Evolutionary conservation across 1,140 invertebrate genomes (phyloP), one percentile per base, ranked within the genome.

Genomic region (Bombus confusus): DNA sequence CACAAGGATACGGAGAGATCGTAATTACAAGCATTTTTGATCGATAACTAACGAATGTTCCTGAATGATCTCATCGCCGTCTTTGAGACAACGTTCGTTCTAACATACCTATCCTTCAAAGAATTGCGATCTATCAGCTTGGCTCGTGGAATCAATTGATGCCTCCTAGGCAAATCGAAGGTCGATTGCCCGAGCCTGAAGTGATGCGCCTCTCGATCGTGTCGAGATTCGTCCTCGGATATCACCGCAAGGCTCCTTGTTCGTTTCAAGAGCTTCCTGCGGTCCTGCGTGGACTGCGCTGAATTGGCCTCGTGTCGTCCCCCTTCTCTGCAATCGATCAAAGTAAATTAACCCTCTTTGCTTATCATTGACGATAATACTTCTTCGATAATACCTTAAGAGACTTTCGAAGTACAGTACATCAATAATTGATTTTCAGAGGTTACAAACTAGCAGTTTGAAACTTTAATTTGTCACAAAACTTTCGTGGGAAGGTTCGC

Each of bases 201-300:
- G 82, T 92, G 89, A 73, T 77, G 80, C 18, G 80, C 74, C 34
- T 92, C 90, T 69, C 90, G 91, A 69, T 92, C 89, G 86, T 91
- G 92, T 22, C 93, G 96, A 92, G 96, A 97, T 75, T 97, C 96
- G 93, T 97, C 97, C 93, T 97, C 97, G 91, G 97, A 96, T 92
- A 97, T 97, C 68, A 97, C 96, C 69, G 97, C 97, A 89, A 97
- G 96, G 91, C 97, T 97, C 88, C 96, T 95, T 86, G 97, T 97
- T 68, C 97, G 96, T 57, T 97, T 96, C 91, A 98, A 94, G 87
- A 97, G 96, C 86, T 96, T 97, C 85, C 96, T 92, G 71, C 94
- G 93, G 37, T 95, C 95, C 76, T 94, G 94, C 18, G 90, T 93
- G 75, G 91, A 73, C 80, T 92, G 75, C 75, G 87, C 82, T 66